Evolutionary conservation across 2,797 vertebrate genomes (phyloP), one percentile per base, ranked within the genome.

Genomic region (Avahi laniger): DNA sequence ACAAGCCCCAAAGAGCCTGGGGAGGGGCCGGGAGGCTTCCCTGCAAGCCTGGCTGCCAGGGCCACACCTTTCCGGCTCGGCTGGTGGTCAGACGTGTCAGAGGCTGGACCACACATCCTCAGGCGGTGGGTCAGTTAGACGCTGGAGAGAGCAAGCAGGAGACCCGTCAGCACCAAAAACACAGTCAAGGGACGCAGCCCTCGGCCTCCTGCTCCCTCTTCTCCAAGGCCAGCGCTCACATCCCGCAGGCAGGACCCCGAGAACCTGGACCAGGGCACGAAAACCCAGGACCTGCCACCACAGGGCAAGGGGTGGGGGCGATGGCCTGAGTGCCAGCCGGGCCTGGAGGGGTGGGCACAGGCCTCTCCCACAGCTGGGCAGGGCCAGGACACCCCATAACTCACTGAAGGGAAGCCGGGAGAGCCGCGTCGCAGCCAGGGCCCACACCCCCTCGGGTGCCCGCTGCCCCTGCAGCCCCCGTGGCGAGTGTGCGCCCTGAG

Each of bases 201-300:
- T 12, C 24, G 0, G 5, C 20, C 4, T 18, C 38, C 79, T 12
- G 70, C 61, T 17, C 43, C 0, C 10, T 3, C 0, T 24, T 24
- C 48, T 26, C 54, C 54, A 57, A 57, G 54, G 50, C 50, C 50
- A 52, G 50, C 43, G 54, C 9, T 57, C 54, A 24, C 54, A 30
- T 46, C 41, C 41, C 4, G 1, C 3, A 4, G 10, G 4, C n/a
- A 28, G 11, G 43, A n/a, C 46, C 26, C 20, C 2, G 41, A 41
- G 33, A 17, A 4, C 41, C 11, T 12, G 17, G 33, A 41, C 6
- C 7, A 3, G 35, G 38, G 43, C 13, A 7, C 13, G 24, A 43
- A 41, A 63, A 43, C 22, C 63, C 54, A 63, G 22, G 26, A n/a
- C 13, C n/a, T 59, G 33, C 26, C 41, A 70, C 63, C 4, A 24